Percentiles rank a stretch among this genome's conserved stretches.
Evolutionary conservation across 2,113 vertebrate genomes (phyloP).

Genomic region (Fukomys damarensis): DNA sequence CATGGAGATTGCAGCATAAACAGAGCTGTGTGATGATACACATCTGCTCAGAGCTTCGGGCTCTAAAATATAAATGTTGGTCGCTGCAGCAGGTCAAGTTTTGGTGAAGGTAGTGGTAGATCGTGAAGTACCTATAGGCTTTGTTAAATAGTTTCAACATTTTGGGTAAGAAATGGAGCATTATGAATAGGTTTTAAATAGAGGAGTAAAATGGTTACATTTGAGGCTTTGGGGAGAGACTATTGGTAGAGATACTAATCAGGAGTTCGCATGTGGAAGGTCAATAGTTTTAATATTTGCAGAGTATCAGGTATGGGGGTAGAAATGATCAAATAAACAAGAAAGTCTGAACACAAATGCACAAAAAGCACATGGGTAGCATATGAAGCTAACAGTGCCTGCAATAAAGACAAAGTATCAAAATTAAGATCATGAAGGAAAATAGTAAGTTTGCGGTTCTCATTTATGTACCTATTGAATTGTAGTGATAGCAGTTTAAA

Average conservation of each 20-base stretch:
- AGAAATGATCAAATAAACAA: not conserved
- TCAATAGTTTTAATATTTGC: not conserved
- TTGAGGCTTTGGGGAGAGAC: not conserved
- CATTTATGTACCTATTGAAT: not conserved
- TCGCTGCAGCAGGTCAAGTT: not conserved
- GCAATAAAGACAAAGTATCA: not conserved
- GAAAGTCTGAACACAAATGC: not conserved
- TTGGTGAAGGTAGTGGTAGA: not conserved
- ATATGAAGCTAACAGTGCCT: not conserved
- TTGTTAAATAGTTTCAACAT: not conserved
- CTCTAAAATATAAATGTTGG: not conserved
- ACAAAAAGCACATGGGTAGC: not conserved
- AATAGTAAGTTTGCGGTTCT: not conserved
- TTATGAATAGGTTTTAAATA: not conserved
- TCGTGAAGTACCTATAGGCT: not conserved
- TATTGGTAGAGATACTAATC: not conserved
- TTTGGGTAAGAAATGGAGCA: not conserved
- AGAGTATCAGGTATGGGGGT: not conserved
- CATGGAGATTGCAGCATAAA: not conserved
- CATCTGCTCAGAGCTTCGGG: not conserved
- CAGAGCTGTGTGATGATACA: not conserved
- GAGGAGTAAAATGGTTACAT: not conserved
- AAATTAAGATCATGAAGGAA: not conserved
- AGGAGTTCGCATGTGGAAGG: not conserved
- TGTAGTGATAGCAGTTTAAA: not conserved